Percentiles rank a stretch among this genome's conserved stretches.
These are phyloP conservation scores for Chondrilla cf. caribensis DNA, from an alignment of 37 sponge, comb jelly and placozoan species.

Conservation along the genomic window DNA sequence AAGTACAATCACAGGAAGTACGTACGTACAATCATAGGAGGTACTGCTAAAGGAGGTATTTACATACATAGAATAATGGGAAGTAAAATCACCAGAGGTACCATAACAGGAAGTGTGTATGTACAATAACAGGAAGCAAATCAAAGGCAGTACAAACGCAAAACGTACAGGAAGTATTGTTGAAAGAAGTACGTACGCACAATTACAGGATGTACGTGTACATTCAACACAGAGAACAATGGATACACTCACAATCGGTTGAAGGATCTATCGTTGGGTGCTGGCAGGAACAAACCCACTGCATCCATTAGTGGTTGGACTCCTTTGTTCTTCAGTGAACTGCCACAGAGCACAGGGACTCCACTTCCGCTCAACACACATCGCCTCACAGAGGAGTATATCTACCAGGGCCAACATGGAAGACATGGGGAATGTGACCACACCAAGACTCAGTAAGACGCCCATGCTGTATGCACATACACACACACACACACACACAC, in stretches of 20 bases:
- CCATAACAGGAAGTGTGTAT: no score
- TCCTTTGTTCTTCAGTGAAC: conserved; percentile 71
- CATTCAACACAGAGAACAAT: no score
- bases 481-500: background rate
- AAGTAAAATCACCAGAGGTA: no score
- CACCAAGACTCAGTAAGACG: background rate
- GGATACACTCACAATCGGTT: conserved; percentile 42
- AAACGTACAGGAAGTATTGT: no score
- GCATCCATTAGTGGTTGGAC: conserved; percentile 83
- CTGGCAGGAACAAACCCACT: conserved; percentile 66
- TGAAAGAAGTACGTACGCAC: no score
- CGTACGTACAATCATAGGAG: no score
- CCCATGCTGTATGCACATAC: background rate
- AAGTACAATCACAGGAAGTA: no score
- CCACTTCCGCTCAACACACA: conserved; percentile 8
- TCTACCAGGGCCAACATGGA: background rate
- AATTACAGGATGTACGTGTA: no score
- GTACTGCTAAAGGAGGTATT: no score
- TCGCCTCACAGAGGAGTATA: background rate
- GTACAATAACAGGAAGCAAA: no score
- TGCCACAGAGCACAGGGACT: conserved; percentile 89
- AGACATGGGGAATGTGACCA: background rate
- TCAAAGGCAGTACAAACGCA: no score
- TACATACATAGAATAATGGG: no score
- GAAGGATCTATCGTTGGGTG: conserved; percentile 38